Conservation (phyloP, 2,113 vertebrate species). For the Chascanopsetta lugubris region DNA sequence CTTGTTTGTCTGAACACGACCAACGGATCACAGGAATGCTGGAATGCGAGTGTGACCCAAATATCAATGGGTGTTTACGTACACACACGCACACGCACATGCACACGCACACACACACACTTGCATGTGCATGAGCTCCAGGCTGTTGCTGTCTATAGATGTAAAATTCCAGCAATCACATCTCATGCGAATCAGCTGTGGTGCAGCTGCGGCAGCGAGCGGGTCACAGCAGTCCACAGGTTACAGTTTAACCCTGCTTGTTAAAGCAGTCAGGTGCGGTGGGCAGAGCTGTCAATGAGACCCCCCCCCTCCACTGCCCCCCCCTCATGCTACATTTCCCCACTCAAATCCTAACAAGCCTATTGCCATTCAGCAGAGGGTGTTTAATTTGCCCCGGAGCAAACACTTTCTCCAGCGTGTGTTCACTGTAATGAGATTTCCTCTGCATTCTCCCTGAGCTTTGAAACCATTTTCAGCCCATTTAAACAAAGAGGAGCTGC, state of each 20-base stretch:
- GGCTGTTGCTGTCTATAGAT: conserved; percentile 25
- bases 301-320: neutral
- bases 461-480: conserved; percentile 57
- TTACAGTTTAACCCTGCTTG: conserved; percentile 66
- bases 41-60: conserved; percentile 36
- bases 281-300: conserved; percentile 24
- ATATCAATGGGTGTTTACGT: conserved; percentile 29
- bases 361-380: conserved; percentile 69
- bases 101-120: neutral
- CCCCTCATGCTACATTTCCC: conserved; percentile 49
- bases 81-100: conserved; percentile 13
- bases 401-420: conserved; percentile 63
- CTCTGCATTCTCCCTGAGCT: conserved; percentile 65
- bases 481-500: conserved; percentile 58
- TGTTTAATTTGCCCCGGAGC: conserved; percentile 70
- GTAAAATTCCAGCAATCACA: conserved; percentile 52
- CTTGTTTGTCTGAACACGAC: neutral
- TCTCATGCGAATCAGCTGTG: conserved; percentile 58
- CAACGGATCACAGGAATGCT: conserved; percentile 6
- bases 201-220: conserved; percentile 21
- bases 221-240: conserved; percentile 48
- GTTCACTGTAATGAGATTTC: conserved; percentile 75
- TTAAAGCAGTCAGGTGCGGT: conserved; percentile 57
- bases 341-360: conserved; percentile 69
- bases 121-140: conserved; percentile 32